Evolutionary conservation across 1,140 invertebrate species (phyloP).

Genomic region (Bombus superbus): DNA sequence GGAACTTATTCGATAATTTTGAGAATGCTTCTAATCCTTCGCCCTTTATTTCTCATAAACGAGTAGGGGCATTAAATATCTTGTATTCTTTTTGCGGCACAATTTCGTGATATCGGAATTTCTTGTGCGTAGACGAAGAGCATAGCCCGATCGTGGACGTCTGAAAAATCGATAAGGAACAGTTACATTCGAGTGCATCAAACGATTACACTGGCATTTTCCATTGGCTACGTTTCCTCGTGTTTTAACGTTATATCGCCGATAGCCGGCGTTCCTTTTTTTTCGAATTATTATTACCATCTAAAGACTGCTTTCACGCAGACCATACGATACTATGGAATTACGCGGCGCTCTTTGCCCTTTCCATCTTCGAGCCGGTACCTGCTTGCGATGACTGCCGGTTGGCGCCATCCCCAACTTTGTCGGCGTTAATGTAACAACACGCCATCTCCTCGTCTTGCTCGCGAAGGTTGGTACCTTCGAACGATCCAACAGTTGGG

Average conservation of each 20-base stretch:
- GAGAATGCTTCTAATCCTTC: neutral
- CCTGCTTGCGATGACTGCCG: neutral
- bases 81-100: neutral
- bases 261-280: neutral
- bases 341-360: slow-evolving; percentile 34
- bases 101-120: neutral
- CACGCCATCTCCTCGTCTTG: neutral
- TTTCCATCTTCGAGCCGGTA: neutral
- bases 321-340: slow-evolving; percentile 23
- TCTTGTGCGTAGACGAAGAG: neutral
- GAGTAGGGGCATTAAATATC: neutral
- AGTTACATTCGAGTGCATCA: slow-evolving; percentile 3
- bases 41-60: neutral
- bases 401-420: slow-evolving; percentile 6
- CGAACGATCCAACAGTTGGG: neutral
- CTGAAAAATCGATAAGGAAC: neutral
- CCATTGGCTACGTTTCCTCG: slow-evolving; percentile 24
- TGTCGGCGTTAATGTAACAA: slow-evolving; percentile 39
- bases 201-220: slow-evolving; percentile 36
- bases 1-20: neutral
- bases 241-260: neutral
- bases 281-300: slow-evolving; percentile 32
- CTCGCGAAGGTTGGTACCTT: neutral
- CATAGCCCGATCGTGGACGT: neutral
- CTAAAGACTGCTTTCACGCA: slow-evolving; percentile 30